Evolutionary conservation across 2,888 invertebrate species (phyloP), one percentile per base, ranked within the genome.

Genomic region (Chloroclystis v-ata): DNA sequence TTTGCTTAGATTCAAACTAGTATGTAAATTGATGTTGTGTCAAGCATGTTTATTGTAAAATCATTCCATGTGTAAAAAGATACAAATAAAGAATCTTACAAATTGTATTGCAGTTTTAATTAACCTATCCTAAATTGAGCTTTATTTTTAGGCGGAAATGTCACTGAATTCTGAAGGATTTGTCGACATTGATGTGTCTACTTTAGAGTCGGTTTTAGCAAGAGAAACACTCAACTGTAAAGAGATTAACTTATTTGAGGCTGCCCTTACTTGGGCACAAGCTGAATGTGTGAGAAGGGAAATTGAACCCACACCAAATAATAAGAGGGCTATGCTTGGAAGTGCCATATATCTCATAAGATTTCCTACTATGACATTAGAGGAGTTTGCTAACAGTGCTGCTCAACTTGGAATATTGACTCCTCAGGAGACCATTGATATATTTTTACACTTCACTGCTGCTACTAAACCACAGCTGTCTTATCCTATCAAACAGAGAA

Each of bases 131-230:
- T 71, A 59, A 53, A 69, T 62, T 61, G 52, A 46, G 37, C 47
- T 46, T 56, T 75, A 54, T 67, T 88, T 85, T 54, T 82, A 96
- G 95, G 97, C 98, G 72, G 97, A 97, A 89, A 96, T 98, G 93
- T 97, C 98, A 47, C 91, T 98, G 63, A 94, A 93, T 61, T 97
- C 97, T 0, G 98, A 98, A 71, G 97, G 97, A 61, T 98, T 98
- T 88, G 94, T 95, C 58, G 98, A 98, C 77, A 97, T 98, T 71
- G 98, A 98, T 82, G 92, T 95, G 66, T 94, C 95, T 60, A 98
- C 98, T 16, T 90, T 98, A 64, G 95, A 96, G 78, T 95, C 95
- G 49, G 96, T 98, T 61, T 89, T 98, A 62, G 93, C 93, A 43
- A 91, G 98, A 58, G 98, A 98, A 84, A 97, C 98, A 1, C 89